Evolutionary conservation across 1,140 invertebrate genomes (phyloP).

Genomic region (Parapsyche elsis): DNA sequence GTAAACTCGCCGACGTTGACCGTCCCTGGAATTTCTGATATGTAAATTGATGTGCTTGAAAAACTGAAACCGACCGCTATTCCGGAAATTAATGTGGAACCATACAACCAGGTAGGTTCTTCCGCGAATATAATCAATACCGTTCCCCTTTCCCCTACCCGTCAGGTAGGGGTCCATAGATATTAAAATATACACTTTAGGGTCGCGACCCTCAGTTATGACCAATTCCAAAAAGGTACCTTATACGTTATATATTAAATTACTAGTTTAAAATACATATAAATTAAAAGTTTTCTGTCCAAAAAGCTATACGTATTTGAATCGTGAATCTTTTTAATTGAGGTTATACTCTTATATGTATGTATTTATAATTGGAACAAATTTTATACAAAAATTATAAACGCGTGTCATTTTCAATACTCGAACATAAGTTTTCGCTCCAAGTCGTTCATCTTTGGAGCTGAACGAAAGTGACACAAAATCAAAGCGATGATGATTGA

Average conservation of each 20-base stretch:
- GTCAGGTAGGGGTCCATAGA: background rate
- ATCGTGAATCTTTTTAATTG: too few relatives aligned
- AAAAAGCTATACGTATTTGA: too few relatives aligned
- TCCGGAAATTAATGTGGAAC: constrained; percentile 24
- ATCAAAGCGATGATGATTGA: background rate
- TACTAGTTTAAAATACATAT: too few relatives aligned
- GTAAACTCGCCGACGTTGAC: too few relatives aligned
- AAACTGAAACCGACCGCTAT: background rate
- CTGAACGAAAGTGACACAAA: background rate
- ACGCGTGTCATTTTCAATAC: too few relatives aligned
- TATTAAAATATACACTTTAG: constrained; percentile 13
- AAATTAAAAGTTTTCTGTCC: too few relatives aligned
- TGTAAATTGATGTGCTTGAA: constrained; percentile 6
- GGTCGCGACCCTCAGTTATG: constrained; percentile 10
- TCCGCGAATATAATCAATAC: constrained; percentile 11
- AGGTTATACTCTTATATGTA: too few relatives aligned
- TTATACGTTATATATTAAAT: too few relatives aligned
- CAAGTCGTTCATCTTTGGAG: too few relatives aligned
- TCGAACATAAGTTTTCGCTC: too few relatives aligned
- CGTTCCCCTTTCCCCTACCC: background rate
- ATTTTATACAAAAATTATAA: too few relatives aligned
- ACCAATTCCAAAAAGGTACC: background rate
- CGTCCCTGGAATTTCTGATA: background rate
- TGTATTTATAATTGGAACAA: too few relatives aligned
- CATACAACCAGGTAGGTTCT: background rate